Evolutionary conservation across 2,113 vertebrate species (phyloP), one percentile per base, ranked within the genome.

Genomic region (Peromyscus californicus): DNA sequence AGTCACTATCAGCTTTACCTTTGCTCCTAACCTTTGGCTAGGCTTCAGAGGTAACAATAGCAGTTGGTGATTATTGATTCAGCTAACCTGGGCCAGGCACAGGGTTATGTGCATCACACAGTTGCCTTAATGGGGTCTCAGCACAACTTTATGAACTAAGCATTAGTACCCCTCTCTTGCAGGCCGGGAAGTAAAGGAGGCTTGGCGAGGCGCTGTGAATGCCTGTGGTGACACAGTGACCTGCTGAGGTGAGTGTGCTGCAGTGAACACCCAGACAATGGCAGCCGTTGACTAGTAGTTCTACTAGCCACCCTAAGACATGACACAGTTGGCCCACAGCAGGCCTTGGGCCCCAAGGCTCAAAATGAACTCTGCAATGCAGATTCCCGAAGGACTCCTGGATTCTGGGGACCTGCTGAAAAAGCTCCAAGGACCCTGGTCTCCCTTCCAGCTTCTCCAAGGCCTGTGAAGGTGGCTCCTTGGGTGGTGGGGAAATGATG

Each of bases 401-500:
- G 24, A 87, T 54, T 17, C 29, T 11, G 3, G 89, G 45, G 15
- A 61, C 70, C 42, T 72, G 51, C 31, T 83, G 51, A 42, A 31
- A 0, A 13, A 29, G 42, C 29, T 13, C 0, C 4, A 17, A 54
- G 45, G 6, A n/a, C 17, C 75, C 26, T 6, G 1, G 21, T 17
- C 80, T 94, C 80, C 29, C 45, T 72, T 91, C n/a, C n/a, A 84
- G 89, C 65, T 79, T 92, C 79, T 42, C 80, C 24, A 61, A 80
- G 65, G 84, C 65, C 85, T 61, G 21, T 7, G 65, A 97, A 95
- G 92, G 90, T 94, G 67, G 54, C 95, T 97, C 24, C 75, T 86
- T 96, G 95, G 93, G 97, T 95, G 96, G 93, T 84, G 74, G 74
- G 51, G 54, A 90, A 98, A 92, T 90, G 91, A 96, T 90, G 91